A percentile compares a stretch with the other conserved stretches of the same genome.
phyloP scores from a whole-genome alignment of 2,797 vertebrate genomes.

The Argyrosomus regius region DNA sequence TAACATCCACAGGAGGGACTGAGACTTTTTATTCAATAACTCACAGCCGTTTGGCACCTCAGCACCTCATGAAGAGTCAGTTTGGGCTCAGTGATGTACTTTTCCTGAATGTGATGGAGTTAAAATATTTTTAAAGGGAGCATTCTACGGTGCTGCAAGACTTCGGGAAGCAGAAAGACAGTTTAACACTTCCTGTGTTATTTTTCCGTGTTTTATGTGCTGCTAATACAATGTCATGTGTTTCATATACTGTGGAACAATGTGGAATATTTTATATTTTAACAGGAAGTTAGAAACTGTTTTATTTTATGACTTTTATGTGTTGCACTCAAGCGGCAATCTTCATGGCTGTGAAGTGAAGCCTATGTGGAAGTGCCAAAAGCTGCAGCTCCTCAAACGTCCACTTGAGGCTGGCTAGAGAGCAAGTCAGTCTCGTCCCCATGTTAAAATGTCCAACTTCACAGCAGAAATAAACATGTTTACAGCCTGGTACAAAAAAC shows the following conservation, averaged over 20 bases:
- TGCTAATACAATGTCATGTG: neutral
- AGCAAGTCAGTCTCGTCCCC: too few relatives aligned
- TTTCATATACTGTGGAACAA: neutral
- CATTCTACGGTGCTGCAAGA: neutral
- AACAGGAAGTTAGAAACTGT: neutral
- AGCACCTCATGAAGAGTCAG: neutral
- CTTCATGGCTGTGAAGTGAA: too few relatives aligned
- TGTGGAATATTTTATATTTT: neutral
- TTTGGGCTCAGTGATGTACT: neutral
- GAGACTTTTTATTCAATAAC: neutral
- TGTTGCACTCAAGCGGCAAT: neutral
- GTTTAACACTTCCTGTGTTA: neutral
- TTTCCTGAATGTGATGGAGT: neutral
- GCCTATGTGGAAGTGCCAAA: too few relatives aligned
- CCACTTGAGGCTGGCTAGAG: too few relatives aligned
- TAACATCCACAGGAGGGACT: neutral
- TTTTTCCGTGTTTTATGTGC: neutral
- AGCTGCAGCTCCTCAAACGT: too few relatives aligned
- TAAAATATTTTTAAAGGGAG: neutral
- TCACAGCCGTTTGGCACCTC: neutral
- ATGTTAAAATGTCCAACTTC: too few relatives aligned
- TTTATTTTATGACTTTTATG: neutral
- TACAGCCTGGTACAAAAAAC: too few relatives aligned
- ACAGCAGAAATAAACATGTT: too few relatives aligned
- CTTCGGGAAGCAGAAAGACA: neutral